Conservation (phyloP, 2,888 invertebrate species). For the Tortrix viridana region DNA sequence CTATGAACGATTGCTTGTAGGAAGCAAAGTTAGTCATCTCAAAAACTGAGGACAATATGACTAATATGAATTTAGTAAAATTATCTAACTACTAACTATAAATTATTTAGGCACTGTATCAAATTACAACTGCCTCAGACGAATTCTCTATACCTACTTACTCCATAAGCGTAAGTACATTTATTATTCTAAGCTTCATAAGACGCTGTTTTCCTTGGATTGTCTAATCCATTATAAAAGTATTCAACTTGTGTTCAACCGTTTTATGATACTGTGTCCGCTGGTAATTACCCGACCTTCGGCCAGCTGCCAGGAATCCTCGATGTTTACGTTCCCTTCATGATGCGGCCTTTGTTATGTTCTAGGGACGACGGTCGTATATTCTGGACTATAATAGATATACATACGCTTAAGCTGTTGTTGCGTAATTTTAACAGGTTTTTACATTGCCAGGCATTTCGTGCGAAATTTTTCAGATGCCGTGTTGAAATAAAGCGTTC, state of each 20-base stretch:
- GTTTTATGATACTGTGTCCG: slow-evolving; percentile 44
- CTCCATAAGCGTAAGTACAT: not conserved
- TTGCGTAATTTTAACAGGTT: slow-evolving; percentile 17
- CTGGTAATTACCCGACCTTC: slow-evolving; percentile 58
- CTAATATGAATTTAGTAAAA: too few species aligned
- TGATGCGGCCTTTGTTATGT: slow-evolving; percentile 59
- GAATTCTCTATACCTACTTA: too few species aligned
- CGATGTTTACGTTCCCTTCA: slow-evolving; percentile 55
- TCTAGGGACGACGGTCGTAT: slow-evolving; percentile 41
- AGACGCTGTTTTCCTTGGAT: not conserved
- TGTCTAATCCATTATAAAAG: not conserved
- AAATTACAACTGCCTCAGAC: not conserved
- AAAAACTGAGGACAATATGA: too few species aligned
- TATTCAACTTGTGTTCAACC: slow-evolving; percentile 15
- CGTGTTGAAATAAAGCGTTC: too few species aligned
- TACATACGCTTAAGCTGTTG: slow-evolving; percentile 4
- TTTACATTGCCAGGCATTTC: not conserved
- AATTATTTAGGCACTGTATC: slow-evolving; percentile 7
- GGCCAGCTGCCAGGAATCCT: slow-evolving; percentile 61
- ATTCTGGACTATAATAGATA: slow-evolving; percentile 23
- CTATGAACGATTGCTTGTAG: too few species aligned
- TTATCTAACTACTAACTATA: not conserved
- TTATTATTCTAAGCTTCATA: not conserved
- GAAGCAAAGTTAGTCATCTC: too few species aligned
- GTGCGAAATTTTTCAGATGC: too few species aligned